A percentile compares a stretch with the other conserved stretches of the same genome.
These are phyloP conservation scores for Hypotaenidia philippensis DNA, from an alignment of 2,797 vertebrate species.

Conservation along the genomic window DNA sequence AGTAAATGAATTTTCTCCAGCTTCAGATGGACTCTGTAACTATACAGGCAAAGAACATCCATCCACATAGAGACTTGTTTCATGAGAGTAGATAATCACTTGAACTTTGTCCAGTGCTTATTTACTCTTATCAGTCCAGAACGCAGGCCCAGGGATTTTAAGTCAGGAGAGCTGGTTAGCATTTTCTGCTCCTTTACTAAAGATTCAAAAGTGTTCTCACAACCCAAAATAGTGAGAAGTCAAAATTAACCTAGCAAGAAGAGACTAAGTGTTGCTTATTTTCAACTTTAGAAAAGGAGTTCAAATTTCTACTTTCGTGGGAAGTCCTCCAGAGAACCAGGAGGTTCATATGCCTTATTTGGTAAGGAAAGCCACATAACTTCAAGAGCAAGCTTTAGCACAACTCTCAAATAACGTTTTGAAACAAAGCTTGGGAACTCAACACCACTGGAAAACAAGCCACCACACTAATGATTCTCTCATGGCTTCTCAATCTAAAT, in stretches of 20 bases:
- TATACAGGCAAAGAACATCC: not conserved
- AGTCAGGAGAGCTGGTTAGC: not conserved
- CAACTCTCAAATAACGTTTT: not conserved
- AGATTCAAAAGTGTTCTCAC: not conserved
- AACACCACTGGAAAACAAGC: not conserved
- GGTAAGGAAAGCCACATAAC: not conserved
- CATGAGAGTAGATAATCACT: not conserved
- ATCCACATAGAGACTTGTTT: constrained; percentile 1
- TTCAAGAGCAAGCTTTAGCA: not conserved
- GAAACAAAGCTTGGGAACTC: not conserved
- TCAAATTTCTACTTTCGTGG: not conserved
- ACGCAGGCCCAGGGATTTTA: not conserved
- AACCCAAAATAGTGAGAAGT: not conserved
- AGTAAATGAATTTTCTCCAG: not conserved
- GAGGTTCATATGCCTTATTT: not conserved
- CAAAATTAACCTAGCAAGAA: not conserved
- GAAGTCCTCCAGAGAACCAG: not conserved
- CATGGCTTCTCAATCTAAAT: not conserved
- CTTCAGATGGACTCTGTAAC: not conserved
- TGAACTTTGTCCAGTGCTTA: not conserved
- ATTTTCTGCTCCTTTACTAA: not conserved
- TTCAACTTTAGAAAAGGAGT: not conserved
- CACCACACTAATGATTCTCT: not conserved
- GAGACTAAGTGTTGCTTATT: not conserved
- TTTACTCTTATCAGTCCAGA: not conserved